Evolutionary conservation across 2,888 invertebrate species (phyloP).

Genomic region (Phoronis australis): DNA sequence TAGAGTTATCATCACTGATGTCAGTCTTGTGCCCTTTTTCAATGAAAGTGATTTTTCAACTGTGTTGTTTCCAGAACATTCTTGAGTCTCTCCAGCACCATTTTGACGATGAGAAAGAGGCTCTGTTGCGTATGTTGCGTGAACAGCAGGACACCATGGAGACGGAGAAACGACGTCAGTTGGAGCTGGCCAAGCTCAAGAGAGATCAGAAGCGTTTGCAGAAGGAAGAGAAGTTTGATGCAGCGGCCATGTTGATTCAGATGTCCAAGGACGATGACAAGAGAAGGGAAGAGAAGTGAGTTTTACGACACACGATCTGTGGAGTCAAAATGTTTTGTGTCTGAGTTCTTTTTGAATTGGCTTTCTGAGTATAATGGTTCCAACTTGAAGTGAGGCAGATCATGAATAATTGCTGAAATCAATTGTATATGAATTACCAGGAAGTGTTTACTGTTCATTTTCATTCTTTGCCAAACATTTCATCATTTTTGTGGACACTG

Average conservation of each 20-base stretch:
- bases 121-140: slow-evolving; percentile 25
- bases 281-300: slow-evolving; percentile 23
- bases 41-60: too few species aligned
- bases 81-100: slow-evolving; percentile 31
- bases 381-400: too few species aligned
- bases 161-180: slow-evolving; percentile 28
- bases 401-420: too few species aligned
- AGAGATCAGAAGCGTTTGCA: slow-evolving; percentile 27
- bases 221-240: slow-evolving; percentile 34
- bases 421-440: too few species aligned
- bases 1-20: too few species aligned
- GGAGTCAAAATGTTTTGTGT: too few species aligned
- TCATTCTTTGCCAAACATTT: too few species aligned
- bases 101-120: slow-evolving; percentile 35
- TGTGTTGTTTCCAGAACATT: slow-evolving; percentile 30
- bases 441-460: too few species aligned
- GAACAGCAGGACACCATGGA: slow-evolving; percentile 23
- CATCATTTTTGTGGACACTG: too few species aligned
- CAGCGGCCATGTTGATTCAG: slow-evolving; percentile 28
- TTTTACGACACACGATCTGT: neutral
- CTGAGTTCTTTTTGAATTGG: too few species aligned
- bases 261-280: slow-evolving; percentile 21
- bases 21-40: too few species aligned
- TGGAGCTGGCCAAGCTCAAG: slow-evolving; percentile 28
- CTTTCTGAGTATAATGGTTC: too few species aligned